Percentiles rank a stretch among this genome's conserved stretches.
Conservation (phyloP, 2,797 vertebrate species). For the Glossophaga mutica region DNA sequence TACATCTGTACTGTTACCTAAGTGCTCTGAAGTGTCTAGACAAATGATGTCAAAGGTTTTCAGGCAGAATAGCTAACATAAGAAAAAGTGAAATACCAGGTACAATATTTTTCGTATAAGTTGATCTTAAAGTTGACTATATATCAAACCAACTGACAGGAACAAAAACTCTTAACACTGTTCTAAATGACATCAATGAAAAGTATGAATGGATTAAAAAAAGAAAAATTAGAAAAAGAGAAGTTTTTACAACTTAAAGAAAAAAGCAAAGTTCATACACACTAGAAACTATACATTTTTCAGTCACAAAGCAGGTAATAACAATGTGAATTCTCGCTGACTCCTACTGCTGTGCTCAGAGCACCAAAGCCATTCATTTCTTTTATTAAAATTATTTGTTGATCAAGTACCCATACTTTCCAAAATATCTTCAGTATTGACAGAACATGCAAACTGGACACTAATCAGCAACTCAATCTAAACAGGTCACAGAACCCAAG, state of each 20-base stretch:
- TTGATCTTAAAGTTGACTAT: not conserved
- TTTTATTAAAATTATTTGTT: not conserved
- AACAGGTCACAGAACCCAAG: not conserved
- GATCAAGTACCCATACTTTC: not conserved
- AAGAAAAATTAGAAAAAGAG: not conserved
- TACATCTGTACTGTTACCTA: not conserved
- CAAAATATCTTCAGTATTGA: constrained; percentile 1
- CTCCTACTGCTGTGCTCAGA: not conserved
- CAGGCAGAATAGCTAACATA: not conserved
- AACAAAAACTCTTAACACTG: not conserved
- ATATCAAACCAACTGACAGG: not conserved
- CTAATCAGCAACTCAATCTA: not conserved
- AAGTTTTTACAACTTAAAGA: not conserved
- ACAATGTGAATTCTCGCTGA: not conserved
- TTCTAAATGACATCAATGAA: not conserved
- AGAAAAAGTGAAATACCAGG: not conserved
- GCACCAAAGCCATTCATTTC: not conserved
- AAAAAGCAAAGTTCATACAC: not conserved
- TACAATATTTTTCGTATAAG: not conserved
- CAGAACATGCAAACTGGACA: not conserved
- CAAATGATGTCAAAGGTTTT: not conserved
- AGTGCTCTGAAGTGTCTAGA: not conserved
- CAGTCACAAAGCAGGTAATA: not conserved
- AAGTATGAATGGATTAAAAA: not conserved
- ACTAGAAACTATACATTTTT: not conserved